Conservation (phyloP, 2,888 invertebrate genomes). For the Carpatolechia fugitivella region DNA sequence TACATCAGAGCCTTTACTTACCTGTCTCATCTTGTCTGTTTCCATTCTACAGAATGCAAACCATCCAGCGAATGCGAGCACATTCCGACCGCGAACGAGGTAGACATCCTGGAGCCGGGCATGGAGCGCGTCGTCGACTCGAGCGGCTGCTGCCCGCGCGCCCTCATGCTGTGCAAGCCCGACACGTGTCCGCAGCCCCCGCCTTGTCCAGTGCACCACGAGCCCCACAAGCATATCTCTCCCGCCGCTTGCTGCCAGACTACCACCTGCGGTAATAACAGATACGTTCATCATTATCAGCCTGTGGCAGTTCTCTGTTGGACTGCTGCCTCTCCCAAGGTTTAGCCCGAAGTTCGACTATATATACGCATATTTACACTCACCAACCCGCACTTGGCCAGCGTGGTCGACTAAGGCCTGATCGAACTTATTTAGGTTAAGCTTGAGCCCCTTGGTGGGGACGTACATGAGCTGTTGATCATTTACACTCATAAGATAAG, state of each 20-base stretch:
- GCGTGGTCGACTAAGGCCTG: no score
- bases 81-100: conserved; percentile 56
- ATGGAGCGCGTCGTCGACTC: conserved; percentile 69
- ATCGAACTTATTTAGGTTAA: no score
- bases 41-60: conserved; percentile 81
- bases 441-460: no score
- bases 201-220: conserved; percentile 80
- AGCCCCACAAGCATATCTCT: conserved; percentile 45
- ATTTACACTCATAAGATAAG: no score
- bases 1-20: no score
- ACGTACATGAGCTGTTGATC: no score
- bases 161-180: conserved; percentile 79
- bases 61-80: conserved; percentile 84
- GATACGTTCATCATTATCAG: background rate
- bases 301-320: no score
- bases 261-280: conserved; percentile 80
- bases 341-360: no score
- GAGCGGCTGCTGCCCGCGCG: conserved; percentile 85
- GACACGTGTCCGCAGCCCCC: conserved; percentile 81
- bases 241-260: conserved; percentile 82
- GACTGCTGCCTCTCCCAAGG: no score
- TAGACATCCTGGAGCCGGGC: conserved; percentile 79
- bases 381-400: no score
- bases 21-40: background rate
- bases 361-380: no score